Base-by-base conservation (phyloP, 2,113 vertebrate species). In the Micronycteris hirsuta region DNA sequence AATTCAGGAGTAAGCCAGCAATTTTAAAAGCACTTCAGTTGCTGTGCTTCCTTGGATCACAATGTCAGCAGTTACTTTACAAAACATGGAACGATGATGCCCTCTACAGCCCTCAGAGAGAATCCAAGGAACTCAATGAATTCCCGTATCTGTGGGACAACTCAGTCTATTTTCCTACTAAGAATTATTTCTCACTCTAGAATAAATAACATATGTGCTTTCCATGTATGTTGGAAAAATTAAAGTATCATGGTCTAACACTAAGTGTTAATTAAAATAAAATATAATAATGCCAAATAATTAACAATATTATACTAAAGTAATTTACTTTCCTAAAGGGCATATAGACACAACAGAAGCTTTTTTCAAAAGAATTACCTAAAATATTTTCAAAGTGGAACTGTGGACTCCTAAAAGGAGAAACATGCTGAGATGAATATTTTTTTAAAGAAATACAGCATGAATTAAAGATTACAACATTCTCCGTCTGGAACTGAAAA, bases 91-190 rank as follows among this genome's bases (percentile, higher is more conserved):
- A 45, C 97, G 95, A 98, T 33, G 84, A 80, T 96, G 96, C 98
- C 98, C 98, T 98, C 98, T 98, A 93, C 90, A 97, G 97, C 91
- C 96, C 1, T 56, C n/a, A 68, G 3, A 67, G 91, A 91, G 88
- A 94, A 20, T 89, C 52, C 26, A 54, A 81, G 10, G 54, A 45
- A 84, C 24, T 43, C 58, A 16, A 63, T 19, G 33, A 52, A 52
- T 68, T 78, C 54, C 77, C n/a, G 0, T 3, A 78, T 22, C 38
- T 82, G 65, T 84, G 5, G 82, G 63, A 93, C 24, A 78, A 63
- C 43, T 71, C 36, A 87, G 7, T 83, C 84, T 91, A 80, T 43
- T 90, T 91, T 93, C 67, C 58, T 3, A 63, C 3, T 56, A 49
- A 63, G 43, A 38, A 80, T 43, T 56, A 73, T 67, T 71, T 74